These are phyloP conservation scores for Oryzias celebensis DNA, from an alignment of 2,113 vertebrate species.

Conservation along the genomic window DNA sequence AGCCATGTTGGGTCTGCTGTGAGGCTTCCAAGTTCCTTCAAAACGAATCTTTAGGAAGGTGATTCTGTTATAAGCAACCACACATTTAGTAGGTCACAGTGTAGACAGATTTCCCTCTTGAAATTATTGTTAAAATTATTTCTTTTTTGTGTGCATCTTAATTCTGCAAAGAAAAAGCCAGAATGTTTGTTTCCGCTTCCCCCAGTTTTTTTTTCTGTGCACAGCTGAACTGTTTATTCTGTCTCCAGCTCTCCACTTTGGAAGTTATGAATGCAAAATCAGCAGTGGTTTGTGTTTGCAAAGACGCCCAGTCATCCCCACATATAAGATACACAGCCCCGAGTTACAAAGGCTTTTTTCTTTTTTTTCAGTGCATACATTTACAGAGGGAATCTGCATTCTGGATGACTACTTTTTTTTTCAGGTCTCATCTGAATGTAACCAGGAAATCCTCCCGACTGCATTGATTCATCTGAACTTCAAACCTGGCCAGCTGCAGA, in stretches of 20 bases:
- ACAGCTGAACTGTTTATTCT: conserved; percentile 39
- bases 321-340: conserved; percentile 39
- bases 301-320: conserved; percentile 28
- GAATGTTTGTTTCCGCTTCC: conserved; percentile 36
- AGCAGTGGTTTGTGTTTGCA: conserved; percentile 49
- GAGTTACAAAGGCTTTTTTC: conserved; percentile 38
- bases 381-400: conserved; percentile 30
- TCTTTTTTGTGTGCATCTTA: too few relatives aligned
- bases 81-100: too few relatives aligned
- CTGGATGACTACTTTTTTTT: conserved; percentile 23
- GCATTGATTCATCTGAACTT: conserved; percentile 49
- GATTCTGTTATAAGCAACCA: neutral
- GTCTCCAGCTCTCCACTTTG: conserved; percentile 11
- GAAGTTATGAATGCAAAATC: conserved; percentile 67
- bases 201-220: conserved; percentile 11
- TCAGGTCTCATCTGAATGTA: conserved; percentile 38
- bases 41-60: conserved; percentile 50
- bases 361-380: conserved; percentile 22
- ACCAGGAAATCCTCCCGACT: conserved; percentile 52
- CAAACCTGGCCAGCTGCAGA: conserved; percentile 53
- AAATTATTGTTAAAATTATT: too few relatives aligned
- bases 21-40: conserved; percentile 52
- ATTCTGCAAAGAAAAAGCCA: conserved; percentile 33
- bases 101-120: too few relatives aligned
- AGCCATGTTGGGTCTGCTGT: conserved; percentile 25